Base-by-base conservation (phyloP, 2,888 invertebrate species). In the Thereva nobilitata region DNA sequence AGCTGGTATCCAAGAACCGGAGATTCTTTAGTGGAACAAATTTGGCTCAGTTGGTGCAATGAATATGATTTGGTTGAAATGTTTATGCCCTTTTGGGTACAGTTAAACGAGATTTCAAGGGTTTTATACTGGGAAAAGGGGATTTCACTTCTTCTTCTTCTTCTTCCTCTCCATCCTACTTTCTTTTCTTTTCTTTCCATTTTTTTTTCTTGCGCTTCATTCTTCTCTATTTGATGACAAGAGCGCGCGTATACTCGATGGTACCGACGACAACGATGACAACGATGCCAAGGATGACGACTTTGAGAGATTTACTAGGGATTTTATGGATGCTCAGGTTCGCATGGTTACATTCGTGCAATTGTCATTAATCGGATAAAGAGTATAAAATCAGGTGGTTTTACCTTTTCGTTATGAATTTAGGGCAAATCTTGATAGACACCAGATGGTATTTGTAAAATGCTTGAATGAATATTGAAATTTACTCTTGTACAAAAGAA, bases 21-120 rank as follows among this genome's bases (percentile, higher is more conserved):
- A 61, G 50, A 49, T 61, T 41, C 61, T 61, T 61, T 61, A 61
- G 61, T 61, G 50, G 49, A 49, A 61, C 61, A 61, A 50, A 50
- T 61, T 61, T 61, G 61, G 49, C 61, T 61, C 59, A 59, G 59
- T 59, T 49, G 61, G 61, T 61, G 61, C 50, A 61, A 49, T 61
- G 61, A 61, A 61, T 61, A 61, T 61, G 61, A 61, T 61, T 61
- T 61, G 50, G 41, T 50, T 50, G 61, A 61, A 61, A 61, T 61
- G 61, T 61, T 61, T 61, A 61, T 61, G 61, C 61, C 61, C 61
- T 61, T 61, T 61, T 61, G 61, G 61, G 61, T 61, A 61, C 61
- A 34, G 61, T 47, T 61, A 61, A 61, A 61, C 49, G 61, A 61
- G 61, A 49, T 61, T 61, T 61, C 49, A 49, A 61, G 61, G 61